Evolutionary conservation across 1,140 invertebrate species (phyloP).

Genomic region (Hirudo medicinalis): DNA sequence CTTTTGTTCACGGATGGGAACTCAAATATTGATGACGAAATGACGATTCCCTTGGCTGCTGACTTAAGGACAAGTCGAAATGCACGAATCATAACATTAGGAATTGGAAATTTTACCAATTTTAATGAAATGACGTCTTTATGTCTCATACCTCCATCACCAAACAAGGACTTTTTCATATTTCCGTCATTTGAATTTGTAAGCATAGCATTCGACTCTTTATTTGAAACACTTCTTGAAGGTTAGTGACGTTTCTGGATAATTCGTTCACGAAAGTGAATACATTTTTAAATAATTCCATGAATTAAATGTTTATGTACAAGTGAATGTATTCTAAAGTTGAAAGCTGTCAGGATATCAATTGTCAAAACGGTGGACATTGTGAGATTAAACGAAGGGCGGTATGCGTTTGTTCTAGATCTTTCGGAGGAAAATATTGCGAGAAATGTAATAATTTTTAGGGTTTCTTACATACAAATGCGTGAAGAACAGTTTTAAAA

Average conservation of each 20-base stretch:
- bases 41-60: background rate
- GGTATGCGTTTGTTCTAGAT: background rate
- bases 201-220: background rate
- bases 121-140: background rate
- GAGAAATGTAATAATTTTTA: conserved; percentile 1
- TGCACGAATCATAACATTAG: background rate
- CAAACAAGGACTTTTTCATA: background rate
- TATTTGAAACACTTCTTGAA: background rate
- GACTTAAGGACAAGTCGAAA: conserved; percentile 1
- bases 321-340: background rate
- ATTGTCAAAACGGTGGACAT: conserved; percentile 1
- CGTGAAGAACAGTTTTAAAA: background rate
- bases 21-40: background rate
- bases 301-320: background rate
- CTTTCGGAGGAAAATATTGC: background rate
- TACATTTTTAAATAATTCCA: background rate
- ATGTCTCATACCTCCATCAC: background rate
- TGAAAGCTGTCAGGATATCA: background rate
- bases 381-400: background rate
- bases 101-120: background rate
- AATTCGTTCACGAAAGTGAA: background rate
- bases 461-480: background rate
- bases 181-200: background rate
- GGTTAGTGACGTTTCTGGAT: background rate
- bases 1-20: conserved; percentile 7